These are phyloP conservation scores for Formica aserva DNA, from an alignment of 2,888 invertebrate genomes.

Conservation along the genomic window DNA sequence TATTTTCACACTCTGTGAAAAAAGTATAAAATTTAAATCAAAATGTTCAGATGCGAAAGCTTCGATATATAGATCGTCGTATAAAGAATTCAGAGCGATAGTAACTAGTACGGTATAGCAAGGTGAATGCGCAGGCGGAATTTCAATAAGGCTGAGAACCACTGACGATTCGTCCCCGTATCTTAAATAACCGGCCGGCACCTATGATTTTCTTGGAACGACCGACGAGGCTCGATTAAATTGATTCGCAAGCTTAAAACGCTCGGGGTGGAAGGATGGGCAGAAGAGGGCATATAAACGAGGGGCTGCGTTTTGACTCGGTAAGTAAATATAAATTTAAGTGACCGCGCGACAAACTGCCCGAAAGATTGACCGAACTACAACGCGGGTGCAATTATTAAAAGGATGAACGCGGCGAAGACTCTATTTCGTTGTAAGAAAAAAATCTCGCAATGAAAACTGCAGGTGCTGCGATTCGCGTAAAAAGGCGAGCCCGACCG, in stretches of 20 bases:
- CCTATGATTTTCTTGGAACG: conserved; percentile 84
- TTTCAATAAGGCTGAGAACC: conserved; percentile 74
- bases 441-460: background rate
- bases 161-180: conserved; percentile 75
- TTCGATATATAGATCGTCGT: background rate
- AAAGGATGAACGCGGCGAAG: background rate
- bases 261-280: conserved; percentile 38
- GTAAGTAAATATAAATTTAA: conserved; percentile 80
- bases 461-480: background rate
- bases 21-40: background rate
- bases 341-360: conserved; percentile 69
- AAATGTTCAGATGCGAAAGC: background rate
- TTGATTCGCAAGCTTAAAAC: conserved; percentile 81
- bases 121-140: background rate
- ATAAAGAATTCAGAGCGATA: background rate
- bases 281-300: conserved; percentile 67
- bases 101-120: background rate
- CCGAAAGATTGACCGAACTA: background rate
- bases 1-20: background rate
- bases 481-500: conserved; percentile 13
- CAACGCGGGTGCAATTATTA: conserved; percentile 14
- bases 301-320: conserved; percentile 73
- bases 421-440: conserved; percentile 18
- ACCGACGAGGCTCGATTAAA: conserved; percentile 81
- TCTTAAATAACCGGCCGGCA: conserved; percentile 81